Evolutionary conservation across 2,113 vertebrate species (phyloP).

Genomic region (Myotis lucifugus): DNA sequence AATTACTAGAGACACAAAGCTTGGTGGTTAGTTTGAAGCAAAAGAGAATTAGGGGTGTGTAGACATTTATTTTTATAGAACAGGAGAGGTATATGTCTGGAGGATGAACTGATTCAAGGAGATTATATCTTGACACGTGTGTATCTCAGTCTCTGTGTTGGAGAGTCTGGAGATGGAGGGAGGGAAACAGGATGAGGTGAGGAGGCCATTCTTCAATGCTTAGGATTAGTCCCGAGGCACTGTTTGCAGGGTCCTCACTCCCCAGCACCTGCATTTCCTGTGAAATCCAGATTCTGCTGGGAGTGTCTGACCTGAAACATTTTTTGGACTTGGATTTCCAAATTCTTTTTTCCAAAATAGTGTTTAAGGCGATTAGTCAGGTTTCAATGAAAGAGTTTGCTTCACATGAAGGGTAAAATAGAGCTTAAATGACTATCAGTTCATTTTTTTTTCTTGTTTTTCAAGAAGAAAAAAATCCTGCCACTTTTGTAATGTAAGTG

Average conservation of each 20-base stretch:
- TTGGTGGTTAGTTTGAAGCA: constrained; percentile 43
- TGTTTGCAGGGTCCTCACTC: neutral
- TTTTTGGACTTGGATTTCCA: constrained; percentile 1
- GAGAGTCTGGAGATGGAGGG: neutral
- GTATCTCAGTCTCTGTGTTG: neutral
- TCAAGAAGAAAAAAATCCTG: neutral
- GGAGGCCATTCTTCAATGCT: neutral
- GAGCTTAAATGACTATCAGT: neutral
- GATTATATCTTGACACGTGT: neutral
- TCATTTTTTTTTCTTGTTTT: constrained; percentile 49
- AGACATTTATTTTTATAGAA: constrained; percentile 30
- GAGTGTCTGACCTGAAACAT: neutral
- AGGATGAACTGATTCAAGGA: neutral
- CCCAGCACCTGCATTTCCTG: neutral
- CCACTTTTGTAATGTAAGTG: neutral
- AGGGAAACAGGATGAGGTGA: neutral
- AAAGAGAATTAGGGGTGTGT: neutral
- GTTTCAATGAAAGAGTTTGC: constrained; percentile 33
- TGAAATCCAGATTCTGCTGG: neutral
- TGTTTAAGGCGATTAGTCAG: neutral
- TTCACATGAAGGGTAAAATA: constrained; percentile 46
- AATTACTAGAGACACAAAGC: neutral
- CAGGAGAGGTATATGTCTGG: neutral
- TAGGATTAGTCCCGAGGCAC: neutral
- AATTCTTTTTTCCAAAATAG: neutral